Evolutionary conservation across 2,888 invertebrate genomes (phyloP), one percentile per base, ranked within the genome.

Genomic region (Phalera bucephala): DNA sequence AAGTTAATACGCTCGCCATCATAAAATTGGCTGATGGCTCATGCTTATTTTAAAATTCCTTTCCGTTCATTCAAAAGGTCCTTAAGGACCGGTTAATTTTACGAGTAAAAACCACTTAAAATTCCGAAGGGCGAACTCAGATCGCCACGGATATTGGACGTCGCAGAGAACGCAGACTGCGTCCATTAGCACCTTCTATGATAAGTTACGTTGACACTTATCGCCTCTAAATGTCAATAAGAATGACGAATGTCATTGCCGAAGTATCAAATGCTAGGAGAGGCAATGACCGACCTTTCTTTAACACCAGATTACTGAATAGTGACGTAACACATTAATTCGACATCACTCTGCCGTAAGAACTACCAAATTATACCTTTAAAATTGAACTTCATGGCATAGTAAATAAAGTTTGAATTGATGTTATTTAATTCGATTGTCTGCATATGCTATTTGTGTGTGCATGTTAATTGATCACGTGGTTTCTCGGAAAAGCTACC

Each of bases 111-210:
- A 63, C 65, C 75, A 75, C 74, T 77, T 75, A 70, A 79, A 67
- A 74, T 75, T 73, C 72, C 64, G 47, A 52, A 62, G 60, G 70
- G 68, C 66, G 69, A 62, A 57, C 71, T 72, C 68, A 73, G 80
- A 82, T 78, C 72, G 65, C 67, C 68, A 80, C 78, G 79, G 83
- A 80, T 80, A 81, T 78, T 70, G 72, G 73, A 72, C 69, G 67
- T 72, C 68, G 65, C 74, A 71, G 71, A 71, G 60, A 64, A 60
- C 57, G 59, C 59, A 52, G 57, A 59, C 59, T 65, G 21, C 1
- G 14, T 64, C 77, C 83, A 82, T 84, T 84, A 83, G 72, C 82
- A 80, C 77, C 74, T 72, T 59, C 48, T 60, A 77, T 74, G 75
- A 75, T 72, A 67, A 53, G 49, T 51, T 45, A 52, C 53, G 61